A percentile compares a stretch with the other conserved stretches of the same genome.
These are phyloP conservation scores for Ceramica pisi DNA, from an alignment of 2,888 invertebrate species.

Conservation along the genomic window DNA sequence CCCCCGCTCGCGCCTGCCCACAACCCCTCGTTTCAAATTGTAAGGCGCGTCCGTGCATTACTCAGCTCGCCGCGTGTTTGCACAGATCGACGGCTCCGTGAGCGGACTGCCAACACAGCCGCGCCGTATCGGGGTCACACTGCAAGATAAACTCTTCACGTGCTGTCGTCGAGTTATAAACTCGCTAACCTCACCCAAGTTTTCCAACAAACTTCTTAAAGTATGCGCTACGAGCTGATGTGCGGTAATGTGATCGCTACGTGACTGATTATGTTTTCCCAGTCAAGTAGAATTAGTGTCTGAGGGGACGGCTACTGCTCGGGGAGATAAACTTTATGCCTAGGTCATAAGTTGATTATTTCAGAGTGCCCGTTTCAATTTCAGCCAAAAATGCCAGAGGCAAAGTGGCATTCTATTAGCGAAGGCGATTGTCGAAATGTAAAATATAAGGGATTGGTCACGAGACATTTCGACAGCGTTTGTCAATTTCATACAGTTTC, in stretches of 20 bases:
- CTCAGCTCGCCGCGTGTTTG: constrained; percentile 87
- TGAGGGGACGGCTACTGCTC: constrained; percentile 33
- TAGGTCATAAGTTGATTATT: constrained; percentile 34
- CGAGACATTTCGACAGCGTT: too few relatives aligned
- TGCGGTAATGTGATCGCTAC: constrained; percentile 69
- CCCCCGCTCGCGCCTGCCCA: constrained; percentile 1
- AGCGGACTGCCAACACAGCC: constrained; percentile 79
- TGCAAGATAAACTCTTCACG: constrained; percentile 82
- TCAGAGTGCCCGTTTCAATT: constrained; percentile 18
- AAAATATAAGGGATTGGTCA: too few relatives aligned
- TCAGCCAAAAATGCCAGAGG: background rate
- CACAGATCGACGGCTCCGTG: constrained; percentile 87
- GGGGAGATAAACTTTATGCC: constrained; percentile 27
- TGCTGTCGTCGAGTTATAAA: constrained; percentile 79
- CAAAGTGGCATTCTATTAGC: too few relatives aligned
- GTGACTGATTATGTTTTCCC: constrained; percentile 65
- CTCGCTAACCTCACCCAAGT: constrained; percentile 76
- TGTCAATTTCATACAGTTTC: too few relatives aligned
- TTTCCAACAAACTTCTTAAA: constrained; percentile 73
- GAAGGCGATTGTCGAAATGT: too few relatives aligned
- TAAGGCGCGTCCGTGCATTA: constrained; percentile 87
- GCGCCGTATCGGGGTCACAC: constrained; percentile 83
- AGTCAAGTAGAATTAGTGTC: constrained; percentile 53
- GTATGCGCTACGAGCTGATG: constrained; percentile 68
- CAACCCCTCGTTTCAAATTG: constrained; percentile 78